Base-by-base conservation (phyloP, 2,797 vertebrate species). In the Clamator glandarius region DNA sequence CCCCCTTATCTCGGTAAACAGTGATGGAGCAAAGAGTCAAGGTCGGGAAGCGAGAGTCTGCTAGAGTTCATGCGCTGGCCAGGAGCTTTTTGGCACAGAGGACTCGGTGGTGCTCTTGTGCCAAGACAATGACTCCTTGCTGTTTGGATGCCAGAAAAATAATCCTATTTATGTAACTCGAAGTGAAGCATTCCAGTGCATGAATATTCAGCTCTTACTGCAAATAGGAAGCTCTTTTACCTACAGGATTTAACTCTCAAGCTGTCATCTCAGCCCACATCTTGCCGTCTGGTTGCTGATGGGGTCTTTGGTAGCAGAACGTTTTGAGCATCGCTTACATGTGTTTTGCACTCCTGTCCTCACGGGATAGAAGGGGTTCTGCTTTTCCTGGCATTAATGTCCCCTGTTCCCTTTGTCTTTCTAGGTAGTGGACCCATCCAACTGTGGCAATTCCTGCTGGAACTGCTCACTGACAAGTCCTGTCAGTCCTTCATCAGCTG, bases 401-500 rank as follows among this genome's bases (percentile, higher is more conserved):
- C 48, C 55, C 3, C 0, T 35, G 23, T 79, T 59, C 79, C 50
- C 59, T 95, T 95, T 97, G 54, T 95, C 75, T 84, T 92, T 95
- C 41, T 94, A 99, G 99, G 99, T 97, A 99, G 99, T 12, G 99
- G 99, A 93, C 99, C 99, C 75, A 99, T 99, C 96, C 99, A 99
- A 92, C 98, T 99, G 97, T 99, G 99, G 99, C 99, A 99, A 97
- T 99, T 99, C 97, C 98, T 99, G 79, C 97, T 99, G 98, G 99
- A 99, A 96, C 98, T 99, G 93, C 98, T 99, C 96, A 99, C 99
- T 77, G 99, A 99, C 98, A 99, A 99, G 97, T 99, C 99, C 77
- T 99, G 99, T 96, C 99, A 99, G 98, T 99, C 99, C 95, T 99
- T 99, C 97, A 99, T 99, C 98, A 99, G 99, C 98, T 99, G 99